Base-by-base conservation (phyloP, 2,113 vertebrate genomes). In the Lucifuga dentata region DNA sequence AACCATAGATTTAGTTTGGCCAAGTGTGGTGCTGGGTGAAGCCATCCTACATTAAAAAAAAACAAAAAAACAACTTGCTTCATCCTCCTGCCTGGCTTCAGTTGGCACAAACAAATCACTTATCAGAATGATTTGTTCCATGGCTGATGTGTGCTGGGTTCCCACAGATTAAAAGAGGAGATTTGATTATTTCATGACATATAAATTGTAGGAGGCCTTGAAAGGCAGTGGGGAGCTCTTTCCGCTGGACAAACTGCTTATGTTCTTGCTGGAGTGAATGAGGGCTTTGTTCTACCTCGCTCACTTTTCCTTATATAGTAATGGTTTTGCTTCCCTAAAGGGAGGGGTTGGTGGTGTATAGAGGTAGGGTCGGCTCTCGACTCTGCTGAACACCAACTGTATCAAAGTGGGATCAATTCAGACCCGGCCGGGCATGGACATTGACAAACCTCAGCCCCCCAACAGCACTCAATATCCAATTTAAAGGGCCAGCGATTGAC, bases 401-500 rank as follows among this genome's bases (percentile, higher is more conserved):
- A 90, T 91, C 81, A 86, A 74, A 48, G 53, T 35, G 61, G 78
- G 80, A 89, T 90, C 88, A 89, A 89, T 89, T 78, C 68, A 74
- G 74, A 81, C 65, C 71, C 60, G 64, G 68, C 60, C 21, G 77
- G 74, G 72, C 90, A 80, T 84, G 83, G 90, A 88, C 90, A 87
- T 86, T 86, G 85, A 88, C 76, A 86, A 85, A 91, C 86, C 90
- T 89, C 68, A 76, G 81, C 69, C 77, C 80, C 53, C 86, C 77
- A 74, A 83, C 72, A 57, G 72, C 78, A 83, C 84, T 88, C 89
- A 89, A 86, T 87, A 89, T 88, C 82, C 84, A 90, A 88, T 90
- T 91, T 88, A 83, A 91, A 90, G 88, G 86, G 73, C 86, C 86
- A 89, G 81, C 70, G 82, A 85, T 74, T 84, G 78, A 88, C 83